phyloP scores from a whole-genome alignment of 1,140 invertebrate genomes.

The Eciton burchellii region DNA sequence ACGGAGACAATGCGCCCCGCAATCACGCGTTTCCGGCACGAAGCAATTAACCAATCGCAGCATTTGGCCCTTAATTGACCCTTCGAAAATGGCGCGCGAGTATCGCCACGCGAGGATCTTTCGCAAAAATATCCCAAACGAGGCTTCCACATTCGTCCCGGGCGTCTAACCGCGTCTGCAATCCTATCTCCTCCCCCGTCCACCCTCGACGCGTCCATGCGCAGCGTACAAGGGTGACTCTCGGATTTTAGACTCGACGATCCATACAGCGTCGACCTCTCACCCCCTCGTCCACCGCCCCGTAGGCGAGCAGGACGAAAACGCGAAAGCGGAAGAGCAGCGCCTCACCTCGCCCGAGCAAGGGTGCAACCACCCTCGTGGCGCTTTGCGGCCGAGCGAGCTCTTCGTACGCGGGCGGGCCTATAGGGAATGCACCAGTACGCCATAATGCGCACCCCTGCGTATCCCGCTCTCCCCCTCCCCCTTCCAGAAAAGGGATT shows the following conservation, averaged over 20 bases:
- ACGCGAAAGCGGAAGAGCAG: slow-evolving; percentile 1
- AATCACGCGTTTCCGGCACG: no score
- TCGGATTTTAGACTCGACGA: slow-evolving; percentile 15
- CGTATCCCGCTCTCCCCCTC: not conserved
- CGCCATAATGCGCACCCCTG: not conserved
- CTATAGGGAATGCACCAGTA: not conserved
- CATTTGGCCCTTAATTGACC: no score
- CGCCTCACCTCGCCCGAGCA: not conserved
- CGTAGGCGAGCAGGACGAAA: slow-evolving; percentile 3
- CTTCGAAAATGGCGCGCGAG: no score
- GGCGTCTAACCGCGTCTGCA: no score
- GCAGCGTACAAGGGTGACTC: not conserved
- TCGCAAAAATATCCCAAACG: no score
- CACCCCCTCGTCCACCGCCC: no score
- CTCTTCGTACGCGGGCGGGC: not conserved
- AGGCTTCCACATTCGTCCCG: not conserved
- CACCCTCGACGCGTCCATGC: not conserved
- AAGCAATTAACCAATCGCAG: no score
- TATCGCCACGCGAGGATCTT: no score
- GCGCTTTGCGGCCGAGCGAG: not conserved
- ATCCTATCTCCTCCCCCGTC: no score
- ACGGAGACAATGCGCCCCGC: not conserved
- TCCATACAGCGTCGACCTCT: no score
- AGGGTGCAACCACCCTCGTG: not conserved
- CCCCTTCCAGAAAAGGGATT: no score